phyloP scores from a whole-genome alignment of 92 coral and sea anemone species.

The Palythoa grandiflora region DNA sequence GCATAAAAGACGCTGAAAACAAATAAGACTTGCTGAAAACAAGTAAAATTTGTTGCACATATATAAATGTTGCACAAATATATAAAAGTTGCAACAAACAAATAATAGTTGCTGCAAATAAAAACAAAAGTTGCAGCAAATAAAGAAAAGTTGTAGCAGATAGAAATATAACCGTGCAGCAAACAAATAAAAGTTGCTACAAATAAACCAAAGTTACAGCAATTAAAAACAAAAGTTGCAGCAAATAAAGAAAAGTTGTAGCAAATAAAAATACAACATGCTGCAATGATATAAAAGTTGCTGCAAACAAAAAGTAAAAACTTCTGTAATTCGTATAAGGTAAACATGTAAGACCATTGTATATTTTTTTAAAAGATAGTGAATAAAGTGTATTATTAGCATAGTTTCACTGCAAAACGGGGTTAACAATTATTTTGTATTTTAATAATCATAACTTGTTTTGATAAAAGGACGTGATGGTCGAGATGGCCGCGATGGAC shows the following conservation, averaged over 20 bases:
- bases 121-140: not conserved
- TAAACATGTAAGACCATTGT: too few relatives aligned
- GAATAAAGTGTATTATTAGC: not conserved
- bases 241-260: not conserved
- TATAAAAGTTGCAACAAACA: not conserved
- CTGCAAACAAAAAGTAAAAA: constrained; percentile 39
- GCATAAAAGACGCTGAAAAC: not conserved
- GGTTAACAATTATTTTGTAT: too few relatives aligned
- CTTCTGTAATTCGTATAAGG: not conserved
- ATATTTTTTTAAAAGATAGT: too few relatives aligned
- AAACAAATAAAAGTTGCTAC: not conserved
- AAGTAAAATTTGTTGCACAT: not conserved
- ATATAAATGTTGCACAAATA: not conserved
- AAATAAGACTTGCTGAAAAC: not conserved
- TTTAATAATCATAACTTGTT: too few relatives aligned
- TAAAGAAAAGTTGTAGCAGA: not conserved
- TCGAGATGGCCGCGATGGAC: too few relatives aligned
- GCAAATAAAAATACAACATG: not conserved
- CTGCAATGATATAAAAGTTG: not conserved
- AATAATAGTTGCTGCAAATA: not conserved
- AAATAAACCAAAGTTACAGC: not conserved
- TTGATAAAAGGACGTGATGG: too few relatives aligned
- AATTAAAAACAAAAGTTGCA: not conserved
- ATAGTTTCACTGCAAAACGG: too few relatives aligned
- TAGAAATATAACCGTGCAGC: not conserved